Evolutionary conservation across 2,113 vertebrate species (phyloP).

Genomic region (Forbesichthys agassizii): DNA sequence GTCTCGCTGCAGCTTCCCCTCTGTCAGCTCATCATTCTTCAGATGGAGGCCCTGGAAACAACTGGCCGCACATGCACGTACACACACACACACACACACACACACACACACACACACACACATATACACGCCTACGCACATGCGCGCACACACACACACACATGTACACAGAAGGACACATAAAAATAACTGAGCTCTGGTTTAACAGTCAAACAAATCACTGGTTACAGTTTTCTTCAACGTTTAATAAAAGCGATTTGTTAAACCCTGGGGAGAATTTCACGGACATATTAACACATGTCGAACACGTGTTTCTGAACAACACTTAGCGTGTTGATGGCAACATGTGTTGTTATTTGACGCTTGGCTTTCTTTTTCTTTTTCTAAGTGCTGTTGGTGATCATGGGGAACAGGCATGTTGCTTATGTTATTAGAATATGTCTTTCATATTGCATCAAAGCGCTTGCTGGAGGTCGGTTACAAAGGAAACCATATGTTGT

Average conservation of each 20-base stretch:
- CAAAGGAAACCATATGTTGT: neutral
- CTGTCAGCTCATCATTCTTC: slow-evolving; percentile 80
- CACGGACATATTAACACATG: neutral
- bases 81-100: slow-evolving; percentile 3
- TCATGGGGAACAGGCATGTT: slow-evolving; percentile 6
- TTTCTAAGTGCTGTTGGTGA: slow-evolving; percentile 6
- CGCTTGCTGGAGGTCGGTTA: neutral
- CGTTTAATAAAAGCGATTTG: neutral
- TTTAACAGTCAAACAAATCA: too few species aligned
- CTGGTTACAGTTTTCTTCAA: neutral
- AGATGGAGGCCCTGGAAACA: slow-evolving; percentile 71
- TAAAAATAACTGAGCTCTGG: slow-evolving; percentile 14
- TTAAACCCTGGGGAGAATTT: slow-evolving; percentile 2
- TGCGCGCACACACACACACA: neutral
- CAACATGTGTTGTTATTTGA: neutral
- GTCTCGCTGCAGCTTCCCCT: slow-evolving; percentile 69
- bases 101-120: neutral
- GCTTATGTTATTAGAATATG: neutral
- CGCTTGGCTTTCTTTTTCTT: slow-evolving; percentile 18
- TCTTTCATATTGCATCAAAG: slow-evolving; percentile 6
- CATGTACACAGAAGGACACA: neutral
- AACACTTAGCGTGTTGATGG: slow-evolving; percentile 2
- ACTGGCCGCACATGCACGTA: neutral
- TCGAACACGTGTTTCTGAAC: neutral
- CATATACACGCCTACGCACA: neutral